Base-by-base conservation (phyloP, 2,113 vertebrate genomes). In the Narcine bancroftii region DNA sequence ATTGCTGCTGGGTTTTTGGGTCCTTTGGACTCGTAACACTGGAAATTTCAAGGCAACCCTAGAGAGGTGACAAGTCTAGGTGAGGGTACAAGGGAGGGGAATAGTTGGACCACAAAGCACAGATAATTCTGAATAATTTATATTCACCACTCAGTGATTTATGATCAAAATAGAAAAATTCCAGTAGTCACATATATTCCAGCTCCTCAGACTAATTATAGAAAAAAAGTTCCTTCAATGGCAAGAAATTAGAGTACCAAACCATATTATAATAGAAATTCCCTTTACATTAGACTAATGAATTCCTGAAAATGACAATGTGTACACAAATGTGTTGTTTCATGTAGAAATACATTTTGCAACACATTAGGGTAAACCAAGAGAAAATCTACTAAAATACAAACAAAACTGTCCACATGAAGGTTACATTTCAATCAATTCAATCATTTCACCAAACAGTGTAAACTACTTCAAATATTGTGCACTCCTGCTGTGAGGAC, bases 391-490 rank as follows among this genome's bases (percentile, higher is more conserved):
- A 50, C 77, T 29, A 33, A 85, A 56, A 56, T n/a, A n/a, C 13
- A 29, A 50, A 29, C 24, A 85, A 85, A n/a, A 53, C 79, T n/a
- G 36, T 42, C 73, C 36, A 15, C 26, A 53, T 56, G 0, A 24
- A 56, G 50, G 47, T 56, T 56, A 85, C 50, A 85, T 56, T 85
- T 85, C n/a, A 56, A n/a, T 56, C 79, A 83, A n/a, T 85, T 56
- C 50, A 85, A 56, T 85, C 50, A 83, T 11, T 24, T 19, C 17
- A 11, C 63, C 24, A 60, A n/a, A n/a, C n/a, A 89, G 36, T 45
- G n/a, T 65, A 66, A 89, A 89, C 56, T 56, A 15, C 47, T 87
- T 56, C 53, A 63, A 24, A n/a, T 39, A 39, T 47, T 56, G 56
- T 91, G 87, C 36, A 29, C 29, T 91, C 63, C 87, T 66, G 39